These are phyloP conservation scores for Gila robusta DNA, from an alignment of 2,797 vertebrate genomes.

Conservation along the genomic window DNA sequence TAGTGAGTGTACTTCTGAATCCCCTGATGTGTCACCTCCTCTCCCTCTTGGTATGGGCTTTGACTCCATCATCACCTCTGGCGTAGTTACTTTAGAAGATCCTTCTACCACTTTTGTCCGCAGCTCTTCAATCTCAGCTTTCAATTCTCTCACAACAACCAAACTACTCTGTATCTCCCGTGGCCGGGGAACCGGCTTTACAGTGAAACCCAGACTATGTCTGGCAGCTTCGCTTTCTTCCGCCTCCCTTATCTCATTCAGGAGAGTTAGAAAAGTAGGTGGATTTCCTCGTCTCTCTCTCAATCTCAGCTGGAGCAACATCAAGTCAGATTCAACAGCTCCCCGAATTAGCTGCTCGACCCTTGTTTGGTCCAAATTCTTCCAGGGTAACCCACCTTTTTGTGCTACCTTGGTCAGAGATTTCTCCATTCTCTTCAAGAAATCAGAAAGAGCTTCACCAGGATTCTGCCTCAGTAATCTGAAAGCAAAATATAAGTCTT, in stretches of 20 bases:
- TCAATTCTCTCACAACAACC: background rate
- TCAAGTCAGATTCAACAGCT: background rate
- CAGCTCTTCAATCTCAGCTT: slow-evolving; percentile 5
- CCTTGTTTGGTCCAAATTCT: background rate
- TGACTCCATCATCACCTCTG: background rate
- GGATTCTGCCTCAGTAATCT: background rate
- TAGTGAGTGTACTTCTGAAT: background rate
- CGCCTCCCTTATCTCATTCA: slow-evolving; percentile 2
- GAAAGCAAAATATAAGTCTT: background rate
- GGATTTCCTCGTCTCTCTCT: background rate
- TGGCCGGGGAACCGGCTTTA: background rate
- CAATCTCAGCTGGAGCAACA: background rate
- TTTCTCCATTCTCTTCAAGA: background rate
- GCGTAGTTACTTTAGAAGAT: background rate
- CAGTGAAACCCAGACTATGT: background rate
- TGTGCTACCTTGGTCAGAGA: background rate
- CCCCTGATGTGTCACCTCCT: background rate
- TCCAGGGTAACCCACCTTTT: background rate
- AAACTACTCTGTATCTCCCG: background rate
- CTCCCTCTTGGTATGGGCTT: background rate
- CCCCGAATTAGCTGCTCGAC: background rate
- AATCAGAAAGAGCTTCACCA: background rate
- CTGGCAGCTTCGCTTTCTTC: background rate
- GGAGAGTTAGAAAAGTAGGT: background rate
- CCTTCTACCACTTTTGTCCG: background rate